Conservation (phyloP, 2,888 invertebrate genomes). For the Theristus sp. region DNA sequence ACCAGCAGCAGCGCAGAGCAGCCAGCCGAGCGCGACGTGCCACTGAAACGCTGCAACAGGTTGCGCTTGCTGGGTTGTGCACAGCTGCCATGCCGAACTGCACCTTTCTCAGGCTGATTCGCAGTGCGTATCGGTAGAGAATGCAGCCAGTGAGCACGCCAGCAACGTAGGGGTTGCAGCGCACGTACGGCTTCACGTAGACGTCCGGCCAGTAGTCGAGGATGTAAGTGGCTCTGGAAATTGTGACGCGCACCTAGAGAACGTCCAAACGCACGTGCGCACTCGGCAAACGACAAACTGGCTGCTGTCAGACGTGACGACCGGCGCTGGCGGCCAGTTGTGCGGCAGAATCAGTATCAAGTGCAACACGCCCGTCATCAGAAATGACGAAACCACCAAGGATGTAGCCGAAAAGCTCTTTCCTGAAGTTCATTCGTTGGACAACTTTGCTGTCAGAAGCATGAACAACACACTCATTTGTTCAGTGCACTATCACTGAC, state of each 20-base stretch:
- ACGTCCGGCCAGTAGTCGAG: slow-evolving; percentile 26
- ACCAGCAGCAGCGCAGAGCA: slow-evolving; percentile 10
- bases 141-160: slow-evolving; percentile 33
- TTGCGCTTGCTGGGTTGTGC: too few species aligned
- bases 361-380: background rate
- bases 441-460: too few species aligned
- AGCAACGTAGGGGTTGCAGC: slow-evolving; percentile 34
- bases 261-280: too few species aligned
- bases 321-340: slow-evolving; percentile 23
- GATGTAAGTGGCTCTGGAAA: slow-evolving; percentile 17
- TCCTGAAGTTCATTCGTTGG: too few species aligned
- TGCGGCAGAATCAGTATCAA: slow-evolving; percentile 15
- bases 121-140: slow-evolving; percentile 22
- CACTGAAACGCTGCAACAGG: background rate
- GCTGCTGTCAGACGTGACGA: slow-evolving; percentile 21
- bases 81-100: too few species aligned
- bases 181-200: slow-evolving; percentile 33
- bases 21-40: slow-evolving; percentile 14
- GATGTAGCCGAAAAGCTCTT: background rate
- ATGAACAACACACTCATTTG: too few species aligned
- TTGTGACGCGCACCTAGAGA: too few species aligned
- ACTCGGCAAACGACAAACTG: too few species aligned
- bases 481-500: slow-evolving; percentile 10
- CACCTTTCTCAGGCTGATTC: slow-evolving; percentile 13
- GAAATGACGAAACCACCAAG: background rate